Conservation (phyloP, 2,113 vertebrate species). For the Chaetodon auriga region DNA sequence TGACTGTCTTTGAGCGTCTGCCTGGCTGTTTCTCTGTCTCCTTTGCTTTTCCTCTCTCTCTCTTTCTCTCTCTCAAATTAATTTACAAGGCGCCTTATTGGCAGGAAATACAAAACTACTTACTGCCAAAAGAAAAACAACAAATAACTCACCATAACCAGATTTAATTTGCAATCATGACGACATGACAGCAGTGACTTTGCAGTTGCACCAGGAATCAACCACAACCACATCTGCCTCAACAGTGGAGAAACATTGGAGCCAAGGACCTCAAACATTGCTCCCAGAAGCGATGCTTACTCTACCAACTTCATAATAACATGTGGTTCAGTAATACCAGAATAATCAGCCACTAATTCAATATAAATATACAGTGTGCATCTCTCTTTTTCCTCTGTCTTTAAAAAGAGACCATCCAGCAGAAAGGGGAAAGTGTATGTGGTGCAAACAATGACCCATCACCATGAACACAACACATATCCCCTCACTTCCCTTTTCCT, state of each 20-base stretch:
- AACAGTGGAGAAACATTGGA: not conserved
- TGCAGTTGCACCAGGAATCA: constrained; percentile 24
- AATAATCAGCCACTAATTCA: not conserved
- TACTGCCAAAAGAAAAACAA: constrained; percentile 3
- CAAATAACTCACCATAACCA: constrained; percentile 12
- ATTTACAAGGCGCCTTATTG: constrained; percentile 11
- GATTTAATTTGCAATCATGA: constrained; percentile 42
- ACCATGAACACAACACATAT: constrained; percentile 4
- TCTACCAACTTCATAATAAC: not conserved
- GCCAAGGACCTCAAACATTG: not conserved
- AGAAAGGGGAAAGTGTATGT: constrained; percentile 34
- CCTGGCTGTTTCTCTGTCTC: constrained; percentile 16
- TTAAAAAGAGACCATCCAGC: constrained; percentile 30
- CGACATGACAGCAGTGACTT: constrained; percentile 18
- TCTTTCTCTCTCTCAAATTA: not conserved
- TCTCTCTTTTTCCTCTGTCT: constrained; percentile 31
- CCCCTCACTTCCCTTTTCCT: constrained; percentile 87
- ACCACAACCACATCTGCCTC: constrained; percentile 28
- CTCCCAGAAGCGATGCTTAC: not conserved
- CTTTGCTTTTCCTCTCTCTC: not conserved
- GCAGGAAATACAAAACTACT: constrained; percentile 30
- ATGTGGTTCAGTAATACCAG: not conserved
- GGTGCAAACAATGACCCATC: constrained; percentile 59
- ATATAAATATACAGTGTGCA: not conserved
- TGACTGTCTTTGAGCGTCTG: constrained; percentile 33